Conservation (phyloP, 2,797 vertebrate genomes). For the Characodon lateralis region DNA sequence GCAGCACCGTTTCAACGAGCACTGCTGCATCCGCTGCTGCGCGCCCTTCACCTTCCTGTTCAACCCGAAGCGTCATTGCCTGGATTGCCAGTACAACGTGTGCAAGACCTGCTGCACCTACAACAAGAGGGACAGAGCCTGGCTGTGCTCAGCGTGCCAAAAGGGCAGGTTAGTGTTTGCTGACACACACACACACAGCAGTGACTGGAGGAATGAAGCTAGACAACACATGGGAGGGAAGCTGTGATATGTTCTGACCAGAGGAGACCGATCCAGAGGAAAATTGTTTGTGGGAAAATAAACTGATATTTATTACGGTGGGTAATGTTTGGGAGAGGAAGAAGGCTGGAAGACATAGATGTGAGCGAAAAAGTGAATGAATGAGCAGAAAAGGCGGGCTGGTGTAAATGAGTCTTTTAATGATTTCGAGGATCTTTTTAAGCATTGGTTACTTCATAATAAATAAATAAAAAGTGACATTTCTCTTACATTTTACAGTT, state of each 20-base stretch:
- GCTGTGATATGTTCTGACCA: slow-evolving; percentile 31
- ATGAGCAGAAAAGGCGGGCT: slow-evolving; percentile 14
- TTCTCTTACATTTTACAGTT: neutral
- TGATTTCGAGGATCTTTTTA: neutral
- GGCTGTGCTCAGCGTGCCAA: slow-evolving; percentile 92
- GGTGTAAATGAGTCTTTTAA: slow-evolving; percentile 1
- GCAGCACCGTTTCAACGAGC: slow-evolving; percentile 93
- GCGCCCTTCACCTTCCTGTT: slow-evolving; percentile 94
- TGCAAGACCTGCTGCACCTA: slow-evolving; percentile 94
- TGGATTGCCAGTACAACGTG: slow-evolving; percentile 93
- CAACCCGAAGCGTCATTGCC: slow-evolving; percentile 90
- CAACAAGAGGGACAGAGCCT: slow-evolving; percentile 88
- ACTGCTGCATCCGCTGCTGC: slow-evolving; percentile 97
- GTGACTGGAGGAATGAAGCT: slow-evolving; percentile 47
- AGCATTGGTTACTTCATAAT: slow-evolving; percentile 11
- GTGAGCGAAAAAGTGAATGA: slow-evolving; percentile 50
- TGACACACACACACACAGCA: slow-evolving; percentile 13
- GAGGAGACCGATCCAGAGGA: slow-evolving; percentile 14
- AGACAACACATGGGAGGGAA: slow-evolving; percentile 10
- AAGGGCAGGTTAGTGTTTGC: slow-evolving; percentile 89
- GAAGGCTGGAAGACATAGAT: slow-evolving; percentile 19
- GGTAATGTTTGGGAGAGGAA: slow-evolving; percentile 5
- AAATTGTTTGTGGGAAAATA: neutral
- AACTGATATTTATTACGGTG: slow-evolving; percentile 3
- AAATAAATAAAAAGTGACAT: neutral